Evolutionary conservation across 2,888 invertebrate species (phyloP), one percentile per base, ranked within the genome.

Genomic region (Sesia bembeciformis): DNA sequence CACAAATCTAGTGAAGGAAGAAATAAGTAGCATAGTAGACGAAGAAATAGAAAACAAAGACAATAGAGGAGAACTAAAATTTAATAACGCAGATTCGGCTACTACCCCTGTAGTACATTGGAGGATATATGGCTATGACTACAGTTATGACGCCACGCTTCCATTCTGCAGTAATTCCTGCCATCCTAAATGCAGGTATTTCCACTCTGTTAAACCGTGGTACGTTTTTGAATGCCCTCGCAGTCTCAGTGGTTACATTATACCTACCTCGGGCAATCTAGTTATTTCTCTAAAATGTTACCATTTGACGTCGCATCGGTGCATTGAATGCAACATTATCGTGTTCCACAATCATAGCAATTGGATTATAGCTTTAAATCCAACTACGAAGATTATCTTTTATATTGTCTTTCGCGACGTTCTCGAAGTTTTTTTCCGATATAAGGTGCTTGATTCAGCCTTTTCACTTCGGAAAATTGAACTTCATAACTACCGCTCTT

Each of bases 161-260:
- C 40, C 40, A 40, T 40, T 8, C 41, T 60, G 55, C 58, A 53
- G 56, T 57, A 51, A 52, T 54, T 54, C 58, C 49, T 58, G 62
- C 57, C 60, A 60, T 60, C 61, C 59, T 56, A 64, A 68, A 62
- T 60, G 63, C 65, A 63, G 59, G 64, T 60, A 63, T 63, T 61
- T 59, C 62, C 58, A 54, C 53, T 55, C 57, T 61, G 61, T 63
- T 65, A 62, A 62, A 58, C 53, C 58, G 59, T 58, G 57, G 52
- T 62, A 60, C 60, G 62, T 65, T 67, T 68, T 62, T 63, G 61
- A 66, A 63, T 66, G 38, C 50, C 39, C 50, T 7, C 39, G 7
- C 50, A 58, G 60, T 58, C 57, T 54, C 55, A 53, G 59, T 60
- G 55, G 46, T 51, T 53, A 50, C 55, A 53, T 60, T 60, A 56